Base-by-base conservation (phyloP, 2,113 vertebrate genomes). In the Corythornis cristatus region DNA sequence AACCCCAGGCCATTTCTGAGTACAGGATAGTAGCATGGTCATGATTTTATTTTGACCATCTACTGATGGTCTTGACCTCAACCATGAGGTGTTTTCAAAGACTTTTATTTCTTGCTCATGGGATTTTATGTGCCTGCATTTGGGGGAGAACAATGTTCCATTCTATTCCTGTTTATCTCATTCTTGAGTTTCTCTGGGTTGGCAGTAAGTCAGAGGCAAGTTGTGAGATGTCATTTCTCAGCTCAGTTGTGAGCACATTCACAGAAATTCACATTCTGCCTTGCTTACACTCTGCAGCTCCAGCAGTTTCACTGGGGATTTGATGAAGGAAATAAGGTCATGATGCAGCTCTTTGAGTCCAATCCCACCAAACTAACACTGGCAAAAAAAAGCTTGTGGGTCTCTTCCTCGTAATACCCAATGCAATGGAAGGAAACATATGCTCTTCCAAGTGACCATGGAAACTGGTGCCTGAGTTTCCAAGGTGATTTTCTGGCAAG, bases 401-500 rank as follows among this genome's bases (percentile, higher is more conserved):
- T 51, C 90, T 91, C 80, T 51, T 87, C 10, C 62, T 89, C 43
- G 33, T 54, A 78, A 77, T 86, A 75, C 25, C 33, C 50, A 68
- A 45, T 3, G 51, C 48, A 70, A 87, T 58, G 77, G 85, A 91
- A 93, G 72, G 58, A 91, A 96, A 68, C 66, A 40, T 74, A 66
- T 33, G 54, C 26, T 86, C 6, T 29, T 89, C 53, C 43, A 94
- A 94, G 97, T 96, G 95, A 88, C 95, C 94, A 97, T 96, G 93
- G 97, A 85, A 97, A 97, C 97, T 80, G 79, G 73, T 74, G 74
- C 64, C 76, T 94, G 78, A 58, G 96, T 97, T 97, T 95, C 96
- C 97, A 96, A 94, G 96, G 96, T 90, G 93, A 96, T 97, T 96
- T 89, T 79, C 84, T 96, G 95, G 96, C 88, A 89, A 72, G 66